phyloP scores from a whole-genome alignment of 1,140 invertebrate species.

The Platyura marginata region DNA sequence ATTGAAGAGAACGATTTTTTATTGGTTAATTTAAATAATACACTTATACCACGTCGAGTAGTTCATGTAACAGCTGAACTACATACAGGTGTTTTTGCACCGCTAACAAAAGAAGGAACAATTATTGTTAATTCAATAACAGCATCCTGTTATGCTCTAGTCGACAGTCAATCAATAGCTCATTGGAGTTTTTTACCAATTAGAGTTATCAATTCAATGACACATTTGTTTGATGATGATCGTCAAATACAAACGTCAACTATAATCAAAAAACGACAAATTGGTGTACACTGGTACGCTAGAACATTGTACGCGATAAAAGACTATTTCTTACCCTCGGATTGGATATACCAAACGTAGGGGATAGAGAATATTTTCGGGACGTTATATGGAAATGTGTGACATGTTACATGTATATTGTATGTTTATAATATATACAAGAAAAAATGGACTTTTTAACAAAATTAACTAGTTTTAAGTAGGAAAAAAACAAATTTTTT shows the following conservation, averaged over 20 bases:
- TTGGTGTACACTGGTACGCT: constrained; percentile 77
- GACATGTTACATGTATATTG: no score
- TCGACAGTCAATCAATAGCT: constrained; percentile 67
- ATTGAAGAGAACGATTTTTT: constrained; percentile 31
- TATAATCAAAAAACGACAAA: constrained; percentile 1
- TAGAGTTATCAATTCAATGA: constrained; percentile 33
- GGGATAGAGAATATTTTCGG: no score
- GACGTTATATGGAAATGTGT: no score
- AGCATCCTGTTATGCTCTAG: constrained; percentile 85
- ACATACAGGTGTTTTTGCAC: constrained; percentile 66
- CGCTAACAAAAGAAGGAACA: constrained; percentile 65
- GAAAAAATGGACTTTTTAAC: background rate
- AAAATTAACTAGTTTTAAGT: background rate
- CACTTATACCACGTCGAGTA: constrained; percentile 40
- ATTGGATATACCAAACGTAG: constrained; percentile 16
- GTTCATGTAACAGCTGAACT: constrained; percentile 33
- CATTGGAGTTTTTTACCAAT: constrained; percentile 70
- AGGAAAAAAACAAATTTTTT: background rate
- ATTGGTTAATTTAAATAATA: constrained; percentile 24
- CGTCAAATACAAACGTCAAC: constrained; percentile 5
- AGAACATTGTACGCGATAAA: constrained; percentile 53
- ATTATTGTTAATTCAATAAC: constrained; percentile 79
- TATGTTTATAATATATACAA: no score
- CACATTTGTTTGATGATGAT: constrained; percentile 12
- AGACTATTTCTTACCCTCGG: constrained; percentile 43